Percentiles rank a stretch among this genome's conserved stretches.
These are phyloP conservation scores for Syngnathus scovelli DNA, from an alignment of 2,113 vertebrate genomes.

Conservation along the genomic window DNA sequence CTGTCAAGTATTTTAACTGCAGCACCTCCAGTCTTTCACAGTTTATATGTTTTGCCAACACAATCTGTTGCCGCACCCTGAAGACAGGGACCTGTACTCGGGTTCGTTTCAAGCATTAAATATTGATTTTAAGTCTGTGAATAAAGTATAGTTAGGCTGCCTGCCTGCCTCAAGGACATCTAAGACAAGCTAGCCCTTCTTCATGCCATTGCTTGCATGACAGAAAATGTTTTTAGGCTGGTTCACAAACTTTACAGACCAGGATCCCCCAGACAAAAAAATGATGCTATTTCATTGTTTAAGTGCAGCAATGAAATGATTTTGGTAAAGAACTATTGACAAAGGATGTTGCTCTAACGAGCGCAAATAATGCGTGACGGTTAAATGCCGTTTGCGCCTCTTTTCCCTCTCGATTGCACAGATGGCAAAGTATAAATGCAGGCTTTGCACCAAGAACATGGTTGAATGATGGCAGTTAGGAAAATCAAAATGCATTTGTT, in stretches of 20 bases:
- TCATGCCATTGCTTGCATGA: background rate
- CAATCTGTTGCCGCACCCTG: constrained; percentile 1
- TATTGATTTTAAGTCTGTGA: background rate
- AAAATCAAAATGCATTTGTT: no score
- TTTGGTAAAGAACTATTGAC: background rate
- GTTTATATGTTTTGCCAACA: background rate
- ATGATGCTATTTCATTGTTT: background rate
- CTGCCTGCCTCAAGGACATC: background rate
- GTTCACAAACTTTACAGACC: background rate
- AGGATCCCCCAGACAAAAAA: background rate
- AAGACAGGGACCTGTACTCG: background rate
- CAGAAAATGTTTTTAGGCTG: background rate
- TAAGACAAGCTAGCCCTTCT: background rate
- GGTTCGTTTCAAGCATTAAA: background rate
- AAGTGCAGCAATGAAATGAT: background rate
- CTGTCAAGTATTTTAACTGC: background rate
- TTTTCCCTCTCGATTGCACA: no score
- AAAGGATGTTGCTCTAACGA: no score
- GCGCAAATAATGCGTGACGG: no score
- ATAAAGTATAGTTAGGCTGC: background rate
- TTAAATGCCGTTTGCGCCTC: no score
- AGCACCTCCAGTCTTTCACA: background rate
- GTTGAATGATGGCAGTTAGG: no score
- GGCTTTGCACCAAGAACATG: no score
- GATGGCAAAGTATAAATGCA: no score